Evolutionary conservation across 2,888 invertebrate genomes (phyloP).

Genomic region (Homarus gammarus): DNA sequence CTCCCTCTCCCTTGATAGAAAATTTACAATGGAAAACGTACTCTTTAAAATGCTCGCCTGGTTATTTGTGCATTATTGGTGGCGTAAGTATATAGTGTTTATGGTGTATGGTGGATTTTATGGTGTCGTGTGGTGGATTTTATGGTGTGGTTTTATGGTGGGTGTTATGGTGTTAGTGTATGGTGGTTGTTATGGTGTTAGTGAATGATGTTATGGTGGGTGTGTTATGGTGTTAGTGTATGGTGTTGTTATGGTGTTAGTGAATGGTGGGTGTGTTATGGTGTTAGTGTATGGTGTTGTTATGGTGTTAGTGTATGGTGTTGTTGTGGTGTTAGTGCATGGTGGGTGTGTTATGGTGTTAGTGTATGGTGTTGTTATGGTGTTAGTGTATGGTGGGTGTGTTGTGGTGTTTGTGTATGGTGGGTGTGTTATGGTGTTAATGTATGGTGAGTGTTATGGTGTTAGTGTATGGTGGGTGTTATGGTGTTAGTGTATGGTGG

Average conservation of each 20-base stretch:
- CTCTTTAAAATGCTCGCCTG: too few species aligned
- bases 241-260: too few species aligned
- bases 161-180: not conserved
- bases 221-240: too few species aligned
- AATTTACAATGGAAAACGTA: too few species aligned
- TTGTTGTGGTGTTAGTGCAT: not conserved
- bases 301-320: not conserved
- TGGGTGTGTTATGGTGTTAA: too few species aligned
- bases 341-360: not conserved
- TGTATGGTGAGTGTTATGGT: too few species aligned
- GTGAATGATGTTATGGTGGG: too few species aligned
- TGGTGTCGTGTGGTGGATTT: not conserved
- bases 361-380: not conserved
- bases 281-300: not conserved
- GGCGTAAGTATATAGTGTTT: not conserved
- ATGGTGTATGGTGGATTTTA: not conserved
- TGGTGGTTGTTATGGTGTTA: not conserved
- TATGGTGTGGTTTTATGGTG: conserved; percentile 16
- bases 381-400: not conserved
- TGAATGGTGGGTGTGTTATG: not conserved
- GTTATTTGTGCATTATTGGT: too few species aligned
- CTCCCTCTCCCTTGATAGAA: too few species aligned
- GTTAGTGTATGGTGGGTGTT: not conserved
- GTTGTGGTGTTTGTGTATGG: too few species aligned
- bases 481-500: not conserved